Base-by-base conservation (phyloP, 2,113 vertebrate species). In the Dicerorhinus sumatrensis region DNA sequence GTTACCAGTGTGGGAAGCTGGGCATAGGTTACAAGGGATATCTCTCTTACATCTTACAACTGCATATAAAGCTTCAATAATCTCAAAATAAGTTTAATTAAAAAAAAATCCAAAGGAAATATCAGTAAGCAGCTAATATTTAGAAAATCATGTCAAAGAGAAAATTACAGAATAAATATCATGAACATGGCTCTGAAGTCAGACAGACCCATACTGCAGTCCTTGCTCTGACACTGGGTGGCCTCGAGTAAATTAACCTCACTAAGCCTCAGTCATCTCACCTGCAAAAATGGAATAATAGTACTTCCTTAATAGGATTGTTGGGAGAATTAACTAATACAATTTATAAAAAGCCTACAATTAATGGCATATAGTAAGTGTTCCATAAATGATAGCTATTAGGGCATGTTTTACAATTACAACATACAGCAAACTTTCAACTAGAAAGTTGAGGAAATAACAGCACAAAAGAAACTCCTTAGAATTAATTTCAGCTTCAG, bases 41-140 rank as follows among this genome's bases (percentile, higher is more conserved):
- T 31, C 12, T 72, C 17, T 83, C 65, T 63, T 84, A 95, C 33
- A 58, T 76, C 11, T 56, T 67, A 70, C 39, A 76, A 76, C 10
- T 46, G 14, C 58, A 89, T 8, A 29, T 67, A n/a, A 76, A 76
- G 70, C 63, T 86, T 36, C 12, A 93, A 54, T 36, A 79, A 69
- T 91, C 89, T 91, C 60, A 90, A 76, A 77, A 51, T 16, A 89
- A 77, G 27, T 75, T 60, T 88, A 87, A 94, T 70, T 73, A 58
- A 58, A n/a, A 46, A 46, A 91, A 77, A 84, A 76, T 51, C 3
- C 11, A 95, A 25, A 4, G 46, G 14, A 88, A 46, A 56, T 8
- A 88, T 58, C 18, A 76, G 4, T 69, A 76, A 90, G n/a, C 31
- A 67, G 48, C 13, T 88, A 58, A 13, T 88, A 39, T 39, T 67